Base-by-base conservation (phyloP, 2,888 invertebrate genomes). In the Idaea straminata region DNA sequence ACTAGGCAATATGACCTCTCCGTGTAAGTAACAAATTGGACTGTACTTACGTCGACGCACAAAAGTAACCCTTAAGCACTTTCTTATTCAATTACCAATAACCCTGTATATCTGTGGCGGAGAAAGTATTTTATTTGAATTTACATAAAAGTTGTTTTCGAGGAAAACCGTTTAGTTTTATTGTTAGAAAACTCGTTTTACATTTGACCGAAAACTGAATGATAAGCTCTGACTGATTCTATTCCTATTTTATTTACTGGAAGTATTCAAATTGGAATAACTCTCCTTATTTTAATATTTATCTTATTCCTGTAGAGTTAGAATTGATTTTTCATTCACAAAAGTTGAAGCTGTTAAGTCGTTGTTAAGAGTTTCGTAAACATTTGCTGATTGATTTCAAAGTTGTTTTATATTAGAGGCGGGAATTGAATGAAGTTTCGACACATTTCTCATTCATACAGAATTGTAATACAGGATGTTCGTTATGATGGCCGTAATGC, bases 331-430 rank as follows among this genome's bases (percentile, higher is more conserved):
- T 47, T 47, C 47, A 10, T 10, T 47, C 6, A 47, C 47, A 47
- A 47, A 47, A 47, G 47, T 47, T 0, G 13, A 1, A 13, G 47
- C 38, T 38, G 38, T 38, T 38, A 13, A 2, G 38, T 10, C 38
- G 38, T 47, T 47, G 7, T 47, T 13, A 47, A 47, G 47, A 47
- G 47, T 47, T 47, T 47, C 13, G 47, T 47, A 47, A 47, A 47
- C 47, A 47, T 47, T 47, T 47, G 47, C 47, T 13, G 47, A 57
- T 63, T 66, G 35, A 59, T 59, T 59, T 62, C 36, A 34, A n/a
- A 62, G 59, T 25, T 25, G 35, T 15, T 60, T 25, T 60, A 60
- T 60, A 25, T 35, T 35, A 25, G 15, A 60, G 35, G 10, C 15
- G 60, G n/a, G 60, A 60, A 16, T 35, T n/a, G 16, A 59, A 15